Evolutionary conservation across 2,113 vertebrate species (phyloP), one percentile per base, ranked within the genome.

Genomic region (Menidia beryllina): DNA sequence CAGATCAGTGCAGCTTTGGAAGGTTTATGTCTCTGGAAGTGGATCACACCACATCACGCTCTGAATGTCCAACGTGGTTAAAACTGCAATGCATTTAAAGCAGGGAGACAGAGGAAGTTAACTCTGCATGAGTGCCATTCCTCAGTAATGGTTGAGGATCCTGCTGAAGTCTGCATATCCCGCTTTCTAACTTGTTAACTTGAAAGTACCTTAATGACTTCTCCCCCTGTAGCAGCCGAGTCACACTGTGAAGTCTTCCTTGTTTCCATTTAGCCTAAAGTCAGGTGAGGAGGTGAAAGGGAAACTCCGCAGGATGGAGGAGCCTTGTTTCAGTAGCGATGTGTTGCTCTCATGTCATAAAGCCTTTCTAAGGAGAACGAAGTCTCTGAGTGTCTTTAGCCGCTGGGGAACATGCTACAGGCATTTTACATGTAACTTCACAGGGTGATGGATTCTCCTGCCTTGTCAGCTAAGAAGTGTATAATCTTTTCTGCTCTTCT

Each of bases 181-280:
- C 53, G 71, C 89, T 79, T 1, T 84, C 89, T 68, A 82, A 81
- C 89, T 91, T 84, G 87, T 90, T 89, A 90, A 91, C 82, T 84
- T 82, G n/a, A 91, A 87, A 88, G 83, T 85, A 87, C 76, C 81
- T 85, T 89, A 89, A 91, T 86, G 86, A 87, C 88, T 90, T 90
- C 90, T n/a, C 88, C 84, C 83, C 81, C 80, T 57, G 67, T 71
- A 27, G 73, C 79, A 83, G 79, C 80, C 38, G 79, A 82, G 88
- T 81, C 89, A 84, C 81, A 67, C 73, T 79, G 79, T 87, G 84
- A 92, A 89, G 81, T 89, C 86, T 84, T 91, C 76, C 86, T 83
- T 84, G 85, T 91, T 91, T 91, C 86, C 89, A 86, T 89, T 81
- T 81, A 64, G 76, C 62, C 49, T 51, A 51, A 79, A 82, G 66